Evolutionary conservation across 2,113 vertebrate genomes (phyloP).

Genomic region (Dissostichus mawsoni): DNA sequence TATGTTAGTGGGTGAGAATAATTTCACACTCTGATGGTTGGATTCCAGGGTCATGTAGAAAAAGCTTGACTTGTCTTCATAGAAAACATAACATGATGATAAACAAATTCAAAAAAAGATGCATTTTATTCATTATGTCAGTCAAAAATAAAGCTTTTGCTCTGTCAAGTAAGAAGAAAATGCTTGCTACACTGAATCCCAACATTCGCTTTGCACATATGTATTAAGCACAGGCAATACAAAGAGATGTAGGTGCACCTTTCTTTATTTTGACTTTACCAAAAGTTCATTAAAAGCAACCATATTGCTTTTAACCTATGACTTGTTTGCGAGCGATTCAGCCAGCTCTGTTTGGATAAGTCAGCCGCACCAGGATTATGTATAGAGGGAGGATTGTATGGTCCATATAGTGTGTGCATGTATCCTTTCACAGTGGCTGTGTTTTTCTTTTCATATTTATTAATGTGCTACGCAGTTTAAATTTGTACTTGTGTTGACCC

Average conservation of each 20-base stretch:
- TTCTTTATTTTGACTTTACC: background rate
- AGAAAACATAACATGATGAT: slow-evolving; percentile 17
- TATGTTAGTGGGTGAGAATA: slow-evolving; percentile 25
- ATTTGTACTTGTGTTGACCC: slow-evolving; percentile 60
- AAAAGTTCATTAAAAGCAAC: background rate
- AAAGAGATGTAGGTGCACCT: background rate
- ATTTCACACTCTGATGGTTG: slow-evolving; percentile 41
- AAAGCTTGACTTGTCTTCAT: slow-evolving; percentile 30
- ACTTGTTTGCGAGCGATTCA: slow-evolving; percentile 21
- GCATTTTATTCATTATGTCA: background rate
- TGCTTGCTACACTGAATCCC: background rate
- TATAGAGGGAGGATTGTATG: background rate
- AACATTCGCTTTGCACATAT: too few relatives aligned
- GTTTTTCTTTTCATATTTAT: slow-evolving; percentile 52
- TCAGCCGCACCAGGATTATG: background rate
- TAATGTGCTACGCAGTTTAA: slow-evolving; percentile 54
- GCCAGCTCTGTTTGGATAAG: background rate
- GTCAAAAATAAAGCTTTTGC: background rate
- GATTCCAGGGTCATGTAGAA: slow-evolving; percentile 39
- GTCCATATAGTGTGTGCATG: background rate
- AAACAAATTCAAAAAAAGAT: slow-evolving; percentile 21
- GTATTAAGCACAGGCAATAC: background rate
- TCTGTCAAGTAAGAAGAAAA: background rate
- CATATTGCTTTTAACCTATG: background rate
- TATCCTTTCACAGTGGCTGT: slow-evolving; percentile 22